Percentiles rank a stretch among this genome's conserved stretches.
phyloP scores from a whole-genome alignment of 2,113 vertebrate species.

The Camelus bactrianus region DNA sequence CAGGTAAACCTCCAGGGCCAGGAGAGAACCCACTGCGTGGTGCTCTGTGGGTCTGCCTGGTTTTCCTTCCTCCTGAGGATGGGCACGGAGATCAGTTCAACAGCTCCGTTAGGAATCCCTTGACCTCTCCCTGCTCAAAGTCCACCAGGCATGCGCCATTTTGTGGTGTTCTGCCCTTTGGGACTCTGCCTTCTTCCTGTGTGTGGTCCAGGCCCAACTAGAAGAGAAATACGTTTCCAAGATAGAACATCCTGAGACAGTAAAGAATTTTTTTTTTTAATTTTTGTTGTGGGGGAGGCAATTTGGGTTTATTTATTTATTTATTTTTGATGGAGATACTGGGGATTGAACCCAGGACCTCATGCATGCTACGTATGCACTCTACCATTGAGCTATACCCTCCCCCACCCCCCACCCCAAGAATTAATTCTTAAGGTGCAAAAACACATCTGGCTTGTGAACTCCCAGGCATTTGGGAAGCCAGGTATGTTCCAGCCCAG shows the following conservation, averaged over 20 bases:
- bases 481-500: neutral
- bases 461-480: neutral
- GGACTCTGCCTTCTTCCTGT: neutral
- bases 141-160: accelerated
- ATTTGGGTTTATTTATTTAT: no score
- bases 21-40: neutral
- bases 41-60: neutral
- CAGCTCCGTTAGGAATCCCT: neutral
- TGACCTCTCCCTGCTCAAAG: neutral
- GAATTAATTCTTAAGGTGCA: neutral
- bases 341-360: no score
- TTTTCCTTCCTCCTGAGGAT: neutral
- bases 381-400: no score
- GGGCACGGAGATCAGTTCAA: neutral
- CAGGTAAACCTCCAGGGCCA: constrained; percentile 85
- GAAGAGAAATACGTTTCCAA: neutral
- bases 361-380: no score
- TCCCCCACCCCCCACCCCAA: neutral
- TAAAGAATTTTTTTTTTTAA: no score
- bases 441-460: neutral
- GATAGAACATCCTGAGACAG: neutral
- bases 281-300: no score
- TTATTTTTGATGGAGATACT: no score
- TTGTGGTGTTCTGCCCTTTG: neutral
- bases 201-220: neutral